phyloP scores from a whole-genome alignment of 2,888 invertebrate species.

The Aleiodes alternator region DNA sequence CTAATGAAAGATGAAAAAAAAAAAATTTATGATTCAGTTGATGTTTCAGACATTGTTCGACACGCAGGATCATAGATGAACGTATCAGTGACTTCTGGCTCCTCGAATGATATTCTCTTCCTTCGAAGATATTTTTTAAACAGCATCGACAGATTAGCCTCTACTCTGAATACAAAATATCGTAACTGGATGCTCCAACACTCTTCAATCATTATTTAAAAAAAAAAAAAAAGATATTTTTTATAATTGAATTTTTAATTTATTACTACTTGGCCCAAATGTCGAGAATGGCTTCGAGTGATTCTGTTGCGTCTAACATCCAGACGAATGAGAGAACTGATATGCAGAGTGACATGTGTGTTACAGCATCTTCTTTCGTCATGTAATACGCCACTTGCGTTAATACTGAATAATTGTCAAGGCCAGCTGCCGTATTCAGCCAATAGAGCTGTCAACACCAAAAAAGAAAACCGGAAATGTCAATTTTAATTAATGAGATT shows the following conservation, averaged over 20 bases:
- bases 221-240: neutral
- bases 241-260: constrained; percentile 17
- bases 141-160: constrained; percentile 2
- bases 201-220: constrained; percentile 2
- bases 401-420: constrained; percentile 61
- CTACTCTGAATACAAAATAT: constrained; percentile 33
- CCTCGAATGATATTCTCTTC: constrained; percentile 59
- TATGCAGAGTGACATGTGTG: constrained; percentile 66
- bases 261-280: constrained; percentile 67
- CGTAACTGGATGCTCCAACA: constrained; percentile 32
- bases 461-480: neutral
- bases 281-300: constrained; percentile 69
- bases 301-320: constrained; percentile 74
- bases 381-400: constrained; percentile 64
- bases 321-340: constrained; percentile 70
- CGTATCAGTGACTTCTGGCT: constrained; percentile 62
- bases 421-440: constrained; percentile 62
- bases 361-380: constrained; percentile 62
- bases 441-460: constrained; percentile 58
- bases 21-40: neutral
- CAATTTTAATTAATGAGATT: neutral
- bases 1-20: neutral
- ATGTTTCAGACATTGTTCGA: constrained; percentile 17
- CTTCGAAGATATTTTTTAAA: constrained; percentile 5
- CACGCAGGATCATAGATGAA: constrained; percentile 54